These are phyloP conservation scores for Huso huso DNA, from an alignment of 2,797 vertebrate species.

Conservation along the genomic window DNA sequence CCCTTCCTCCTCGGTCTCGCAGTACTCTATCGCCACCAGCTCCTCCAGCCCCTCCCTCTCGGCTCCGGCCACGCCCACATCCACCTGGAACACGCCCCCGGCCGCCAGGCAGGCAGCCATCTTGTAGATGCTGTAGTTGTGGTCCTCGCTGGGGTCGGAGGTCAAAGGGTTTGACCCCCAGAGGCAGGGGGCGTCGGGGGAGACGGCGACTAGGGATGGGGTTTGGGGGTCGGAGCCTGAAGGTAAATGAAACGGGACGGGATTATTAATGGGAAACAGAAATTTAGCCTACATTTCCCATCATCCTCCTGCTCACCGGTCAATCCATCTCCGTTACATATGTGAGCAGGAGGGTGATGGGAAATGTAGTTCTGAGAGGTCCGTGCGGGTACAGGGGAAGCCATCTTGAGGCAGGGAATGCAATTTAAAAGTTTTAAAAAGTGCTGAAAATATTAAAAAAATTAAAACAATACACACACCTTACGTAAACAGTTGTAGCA, in stretches of 20 bases:
- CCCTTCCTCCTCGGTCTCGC: conserved; percentile 43
- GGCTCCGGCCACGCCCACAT: not conserved
- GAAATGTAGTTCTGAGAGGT: no score
- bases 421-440: no score
- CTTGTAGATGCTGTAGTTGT: conserved; percentile 6
- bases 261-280: no score
- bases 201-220: conserved; percentile 40
- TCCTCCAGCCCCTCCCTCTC: conserved; percentile 39
- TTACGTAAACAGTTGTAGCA: no score
- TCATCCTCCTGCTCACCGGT: no score
- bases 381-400: no score
- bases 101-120: not conserved
- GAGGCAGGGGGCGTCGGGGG: conserved; percentile 38
- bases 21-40: conserved; percentile 54
- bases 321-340: no score
- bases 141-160: conserved; percentile 36
- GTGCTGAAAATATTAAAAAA: no score
- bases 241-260: not conserved
- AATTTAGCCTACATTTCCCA: no score
- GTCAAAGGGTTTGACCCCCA: conserved; percentile 43
- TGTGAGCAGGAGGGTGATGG: no score
- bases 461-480: no score
- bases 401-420: no score
- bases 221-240: conserved; percentile 51
- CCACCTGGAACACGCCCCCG: not conserved